Conservation (phyloP, 2,888 invertebrate species). For the Zelleria hepariella region DNA sequence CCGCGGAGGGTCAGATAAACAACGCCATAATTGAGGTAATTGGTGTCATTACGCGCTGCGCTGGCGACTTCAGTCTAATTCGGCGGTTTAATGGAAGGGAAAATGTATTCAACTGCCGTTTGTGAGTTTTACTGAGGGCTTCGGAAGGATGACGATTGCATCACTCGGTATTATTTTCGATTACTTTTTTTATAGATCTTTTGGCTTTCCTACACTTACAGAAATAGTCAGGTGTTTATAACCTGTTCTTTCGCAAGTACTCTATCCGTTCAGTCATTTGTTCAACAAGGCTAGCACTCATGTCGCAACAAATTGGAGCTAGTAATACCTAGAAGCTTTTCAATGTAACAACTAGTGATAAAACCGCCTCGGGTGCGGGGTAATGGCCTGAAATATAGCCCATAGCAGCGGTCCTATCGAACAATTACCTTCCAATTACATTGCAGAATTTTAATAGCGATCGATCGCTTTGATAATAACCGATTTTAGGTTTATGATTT, state of each 20-base stretch:
- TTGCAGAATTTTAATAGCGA: conserved; percentile 5
- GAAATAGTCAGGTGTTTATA: no score
- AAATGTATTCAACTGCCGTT: conserved; percentile 44
- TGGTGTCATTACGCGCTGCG: conserved; percentile 14
- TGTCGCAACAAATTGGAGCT: not conserved
- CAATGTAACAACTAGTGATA: not conserved
- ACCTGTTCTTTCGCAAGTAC: no score
- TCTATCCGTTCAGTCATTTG: not conserved
- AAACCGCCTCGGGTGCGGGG: not conserved
- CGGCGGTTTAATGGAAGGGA: conserved; percentile 38
- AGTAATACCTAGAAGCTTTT: not conserved
- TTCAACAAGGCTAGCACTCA: not conserved
- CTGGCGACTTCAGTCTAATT: conserved; percentile 38
- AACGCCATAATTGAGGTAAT: conserved; percentile 33
- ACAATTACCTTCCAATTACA: conserved; percentile 35
- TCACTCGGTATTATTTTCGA: not conserved
- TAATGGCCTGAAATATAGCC: conserved; percentile 28
- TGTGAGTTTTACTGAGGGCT: conserved; percentile 12
- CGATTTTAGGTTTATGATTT: not conserved
- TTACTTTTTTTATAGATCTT: not conserved
- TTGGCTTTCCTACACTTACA: not conserved
- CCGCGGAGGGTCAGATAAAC: conserved; percentile 29
- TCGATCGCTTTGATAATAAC: not conserved
- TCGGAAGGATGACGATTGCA: not conserved
- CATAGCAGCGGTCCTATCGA: conserved; percentile 32